Conservation (phyloP, 1,140 invertebrate species). For the Orius insidiosus region DNA sequence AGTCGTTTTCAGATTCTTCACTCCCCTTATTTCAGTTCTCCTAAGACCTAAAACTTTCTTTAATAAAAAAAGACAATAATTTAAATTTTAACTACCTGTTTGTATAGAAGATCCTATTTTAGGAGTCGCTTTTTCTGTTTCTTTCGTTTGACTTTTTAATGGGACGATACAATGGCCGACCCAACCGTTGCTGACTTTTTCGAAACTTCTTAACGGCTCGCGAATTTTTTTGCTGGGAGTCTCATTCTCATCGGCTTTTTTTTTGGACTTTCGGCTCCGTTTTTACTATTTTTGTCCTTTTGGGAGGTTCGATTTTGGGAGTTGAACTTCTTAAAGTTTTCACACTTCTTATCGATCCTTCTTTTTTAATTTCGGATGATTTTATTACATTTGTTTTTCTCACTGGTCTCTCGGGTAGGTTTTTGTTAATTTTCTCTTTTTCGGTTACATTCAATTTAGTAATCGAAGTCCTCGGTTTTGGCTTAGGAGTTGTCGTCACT, state of each 20-base stretch:
- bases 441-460: slow-evolving; percentile 1
- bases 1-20: background rate
- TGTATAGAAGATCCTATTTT: no score
- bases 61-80: background rate
- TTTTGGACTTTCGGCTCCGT: background rate
- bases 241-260: background rate
- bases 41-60: slow-evolving; percentile 7
- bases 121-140: background rate
- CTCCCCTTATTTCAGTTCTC: background rate
- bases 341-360: background rate
- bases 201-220: slow-evolving; percentile 14
- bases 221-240: slow-evolving; percentile 2
- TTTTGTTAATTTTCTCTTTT: background rate
- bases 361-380: background rate
- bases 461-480: slow-evolving; percentile 2
- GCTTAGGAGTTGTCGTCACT: background rate
- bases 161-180: slow-evolving; percentile 12
- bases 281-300: background rate
- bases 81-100: background rate
- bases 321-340: background rate
- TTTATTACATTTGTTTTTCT: slow-evolving; percentile 1
- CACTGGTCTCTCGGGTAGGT: background rate
- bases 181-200: slow-evolving; percentile 16
- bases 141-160: slow-evolving; percentile 4
- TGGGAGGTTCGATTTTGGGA: background rate